Conservation (phyloP, 2,797 vertebrate species). For the Mormyrus proboscirostris region DNA sequence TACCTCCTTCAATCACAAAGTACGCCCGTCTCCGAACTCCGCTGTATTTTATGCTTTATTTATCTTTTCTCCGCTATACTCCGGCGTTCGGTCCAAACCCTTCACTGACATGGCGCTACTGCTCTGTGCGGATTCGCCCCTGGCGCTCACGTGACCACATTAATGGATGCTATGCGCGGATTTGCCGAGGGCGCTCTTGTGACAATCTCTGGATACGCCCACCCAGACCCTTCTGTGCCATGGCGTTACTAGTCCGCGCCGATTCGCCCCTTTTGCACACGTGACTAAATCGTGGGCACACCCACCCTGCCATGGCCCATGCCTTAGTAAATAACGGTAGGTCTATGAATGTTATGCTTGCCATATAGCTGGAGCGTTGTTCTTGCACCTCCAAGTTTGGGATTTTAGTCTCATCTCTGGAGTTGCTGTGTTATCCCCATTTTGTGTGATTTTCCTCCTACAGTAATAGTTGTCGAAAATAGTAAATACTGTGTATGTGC, state of each 20-base stretch:
- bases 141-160: conserved; percentile 13
- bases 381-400: neutral
- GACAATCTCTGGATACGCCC: neutral
- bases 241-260: neutral
- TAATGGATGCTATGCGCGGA: neutral
- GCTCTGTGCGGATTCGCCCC: neutral
- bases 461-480: neutral
- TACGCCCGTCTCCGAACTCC: neutral
- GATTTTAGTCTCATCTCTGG: neutral
- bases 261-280: neutral
- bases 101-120: conserved; percentile 17
- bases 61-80: neutral
- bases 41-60: neutral
- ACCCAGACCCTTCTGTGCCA: neutral
- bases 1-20: neutral
- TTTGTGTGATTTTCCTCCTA: neutral
- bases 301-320: neutral
- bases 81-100: neutral
- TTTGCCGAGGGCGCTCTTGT: neutral
- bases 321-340: neutral
- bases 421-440: neutral
- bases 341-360: neutral
- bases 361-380: neutral
- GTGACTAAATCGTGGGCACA: conserved; percentile 1
- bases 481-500: neutral